Evolutionary conservation across 2,113 vertebrate species (phyloP).

Genomic region (Saguinus midas): DNA sequence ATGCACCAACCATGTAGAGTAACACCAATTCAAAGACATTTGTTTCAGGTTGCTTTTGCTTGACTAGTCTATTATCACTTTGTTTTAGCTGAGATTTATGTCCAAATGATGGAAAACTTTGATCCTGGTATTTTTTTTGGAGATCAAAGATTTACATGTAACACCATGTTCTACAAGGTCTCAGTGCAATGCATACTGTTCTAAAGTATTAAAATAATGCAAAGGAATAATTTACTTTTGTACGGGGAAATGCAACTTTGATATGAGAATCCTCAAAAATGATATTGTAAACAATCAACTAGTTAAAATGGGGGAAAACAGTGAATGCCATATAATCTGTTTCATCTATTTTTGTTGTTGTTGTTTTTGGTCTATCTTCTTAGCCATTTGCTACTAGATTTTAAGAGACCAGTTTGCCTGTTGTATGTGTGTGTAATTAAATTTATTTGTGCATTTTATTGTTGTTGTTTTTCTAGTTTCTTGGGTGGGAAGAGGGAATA

Average conservation of each 20-base stretch:
- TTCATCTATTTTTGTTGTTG: no score
- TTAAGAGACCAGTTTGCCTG: not conserved
- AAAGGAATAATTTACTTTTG: conserved; percentile 25
- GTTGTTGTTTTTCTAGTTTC: not conserved
- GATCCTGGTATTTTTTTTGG: conserved; percentile 69
- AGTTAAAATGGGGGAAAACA: not conserved
- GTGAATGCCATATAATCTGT: not conserved
- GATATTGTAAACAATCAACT: not conserved
- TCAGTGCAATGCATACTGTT: conserved; percentile 44
- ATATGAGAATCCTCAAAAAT: not conserved
- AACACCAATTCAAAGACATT: conserved; percentile 79
- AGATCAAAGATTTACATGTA: conserved; percentile 81
- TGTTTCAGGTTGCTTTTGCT: conserved; percentile 71
- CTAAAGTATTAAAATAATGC: conserved; percentile 14
- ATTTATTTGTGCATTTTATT: conserved; percentile 22
- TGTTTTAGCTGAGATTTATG: conserved; percentile 77
- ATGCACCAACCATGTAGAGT: conserved; percentile 60
- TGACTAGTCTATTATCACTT: conserved; percentile 77
- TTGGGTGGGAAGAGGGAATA: not conserved
- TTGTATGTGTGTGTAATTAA: not conserved
- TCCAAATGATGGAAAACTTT: conserved; percentile 78
- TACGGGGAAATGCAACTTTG: conserved; percentile 36
- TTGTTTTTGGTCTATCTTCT: not conserved
- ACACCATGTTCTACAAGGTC: conserved; percentile 61
- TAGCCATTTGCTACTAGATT: not conserved